These are phyloP conservation scores for Drosophila mulleri DNA, from an alignment of 2,888 invertebrate species.

Conservation along the genomic window DNA sequence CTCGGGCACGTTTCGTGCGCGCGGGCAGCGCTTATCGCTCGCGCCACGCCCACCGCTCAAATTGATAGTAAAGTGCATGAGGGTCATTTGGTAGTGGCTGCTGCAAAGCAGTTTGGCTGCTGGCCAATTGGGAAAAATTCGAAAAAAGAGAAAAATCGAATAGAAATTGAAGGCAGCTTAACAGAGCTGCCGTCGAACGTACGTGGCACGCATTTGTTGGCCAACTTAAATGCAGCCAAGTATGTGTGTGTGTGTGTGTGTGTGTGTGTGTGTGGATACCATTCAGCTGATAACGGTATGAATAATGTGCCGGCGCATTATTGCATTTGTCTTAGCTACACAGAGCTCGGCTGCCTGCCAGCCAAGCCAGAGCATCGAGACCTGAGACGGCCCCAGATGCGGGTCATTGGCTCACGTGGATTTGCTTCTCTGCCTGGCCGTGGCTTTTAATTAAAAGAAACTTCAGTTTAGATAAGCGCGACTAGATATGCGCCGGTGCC, in stretches of 20 bases:
- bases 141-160: constrained; percentile 17
- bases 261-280: constrained; percentile 38
- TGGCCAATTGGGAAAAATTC: constrained; percentile 40
- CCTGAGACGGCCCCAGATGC: constrained; percentile 53
- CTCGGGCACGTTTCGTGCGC: constrained; percentile 51
- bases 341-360: constrained; percentile 36
- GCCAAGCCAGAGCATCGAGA: background rate
- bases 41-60: constrained; percentile 42
- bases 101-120: constrained; percentile 38
- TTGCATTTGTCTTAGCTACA: constrained; percentile 72
- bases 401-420: constrained; percentile 71
- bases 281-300: constrained; percentile 76
- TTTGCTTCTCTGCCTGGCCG: constrained; percentile 20
- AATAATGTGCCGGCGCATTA: constrained; percentile 80
- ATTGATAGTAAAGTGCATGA: constrained; percentile 52
- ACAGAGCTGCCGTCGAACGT: constrained; percentile 21
- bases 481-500: constrained; percentile 59
- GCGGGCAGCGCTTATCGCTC: constrained; percentile 48
- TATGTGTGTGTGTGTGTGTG: background rate
- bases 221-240: constrained; percentile 20
- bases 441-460: constrained; percentile 78
- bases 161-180: constrained; percentile 36
- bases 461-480: constrained; percentile 73
- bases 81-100: constrained; percentile 36
- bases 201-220: constrained; percentile 55